Evolutionary conservation across 2,113 vertebrate species (phyloP).

Genomic region (Pogonocichla stellata): DNA sequence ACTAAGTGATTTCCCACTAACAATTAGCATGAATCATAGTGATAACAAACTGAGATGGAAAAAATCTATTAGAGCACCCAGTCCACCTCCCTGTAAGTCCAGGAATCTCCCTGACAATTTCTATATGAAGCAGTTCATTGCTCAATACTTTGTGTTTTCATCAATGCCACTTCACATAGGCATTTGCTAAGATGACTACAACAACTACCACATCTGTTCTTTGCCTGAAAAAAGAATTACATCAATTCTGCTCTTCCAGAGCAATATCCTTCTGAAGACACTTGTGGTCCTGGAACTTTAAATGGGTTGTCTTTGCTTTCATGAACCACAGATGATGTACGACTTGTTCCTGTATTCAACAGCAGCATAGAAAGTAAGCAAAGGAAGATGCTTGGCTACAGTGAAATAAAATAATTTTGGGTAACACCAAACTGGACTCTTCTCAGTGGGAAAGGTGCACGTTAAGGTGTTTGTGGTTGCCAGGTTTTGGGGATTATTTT

Average conservation of each 20-base stretch:
- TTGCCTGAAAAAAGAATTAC: background rate
- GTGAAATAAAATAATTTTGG: background rate
- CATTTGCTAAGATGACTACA: background rate
- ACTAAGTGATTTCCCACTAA: slow-evolving; percentile 62
- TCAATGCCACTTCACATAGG: background rate
- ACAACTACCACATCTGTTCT: background rate
- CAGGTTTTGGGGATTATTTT: background rate
- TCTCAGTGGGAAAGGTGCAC: background rate
- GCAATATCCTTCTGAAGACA: background rate
- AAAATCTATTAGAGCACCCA: slow-evolving; percentile 22
- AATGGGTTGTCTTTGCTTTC: background rate
- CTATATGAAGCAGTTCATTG: background rate
- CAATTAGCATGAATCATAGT: slow-evolving; percentile 59
- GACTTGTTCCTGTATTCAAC: background rate
- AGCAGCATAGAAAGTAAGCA: background rate
- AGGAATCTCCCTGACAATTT: background rate
- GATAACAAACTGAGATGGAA: slow-evolving; percentile 23
- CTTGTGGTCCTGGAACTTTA: background rate
- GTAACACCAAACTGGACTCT: background rate
- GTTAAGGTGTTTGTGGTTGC: background rate
- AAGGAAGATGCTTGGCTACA: background rate
- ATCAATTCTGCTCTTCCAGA: background rate
- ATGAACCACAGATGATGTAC: background rate
- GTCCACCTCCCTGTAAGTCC: background rate
- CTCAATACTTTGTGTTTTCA: background rate